phyloP scores from a whole-genome alignment of 2,888 invertebrate species.

The Dioctria rufipes region DNA sequence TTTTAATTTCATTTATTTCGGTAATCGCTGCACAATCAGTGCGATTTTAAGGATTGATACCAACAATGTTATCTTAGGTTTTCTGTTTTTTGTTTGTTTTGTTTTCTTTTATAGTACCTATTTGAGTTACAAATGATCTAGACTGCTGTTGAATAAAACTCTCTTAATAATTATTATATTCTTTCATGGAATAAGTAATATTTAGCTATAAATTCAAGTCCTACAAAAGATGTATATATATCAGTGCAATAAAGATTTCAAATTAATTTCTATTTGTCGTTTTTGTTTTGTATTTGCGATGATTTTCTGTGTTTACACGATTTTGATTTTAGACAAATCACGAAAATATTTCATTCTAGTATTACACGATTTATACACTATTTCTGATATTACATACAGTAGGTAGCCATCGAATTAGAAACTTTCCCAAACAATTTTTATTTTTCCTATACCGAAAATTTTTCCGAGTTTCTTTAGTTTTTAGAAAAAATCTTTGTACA shows the following conservation, averaged over 20 bases:
- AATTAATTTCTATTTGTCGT: constrained; percentile 25
- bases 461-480: too few species aligned
- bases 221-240: constrained; percentile 24
- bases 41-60: neutral
- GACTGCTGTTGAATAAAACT: constrained; percentile 16
- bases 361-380: too few species aligned
- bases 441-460: too few species aligned
- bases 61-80: constrained; percentile 1
- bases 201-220: constrained; percentile 31
- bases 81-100: neutral
- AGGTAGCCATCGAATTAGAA: too few species aligned
- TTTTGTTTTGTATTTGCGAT: neutral
- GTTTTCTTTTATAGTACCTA: neutral
- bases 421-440: too few species aligned
- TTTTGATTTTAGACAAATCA: too few species aligned
- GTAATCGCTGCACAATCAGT: neutral
- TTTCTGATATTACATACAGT: too few species aligned
- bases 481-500: too few species aligned
- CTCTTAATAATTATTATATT: constrained; percentile 20
- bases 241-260: constrained; percentile 41
- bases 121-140: constrained; percentile 12
- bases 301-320: too few species aligned
- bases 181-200: constrained; percentile 9
- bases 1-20: neutral
- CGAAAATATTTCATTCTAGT: too few species aligned